Percentiles rank a stretch among this genome's conserved stretches.
These are phyloP conservation scores for Platygyra sinensis DNA, from an alignment of 64 coral and sea anemone species.

Conservation along the genomic window DNA sequence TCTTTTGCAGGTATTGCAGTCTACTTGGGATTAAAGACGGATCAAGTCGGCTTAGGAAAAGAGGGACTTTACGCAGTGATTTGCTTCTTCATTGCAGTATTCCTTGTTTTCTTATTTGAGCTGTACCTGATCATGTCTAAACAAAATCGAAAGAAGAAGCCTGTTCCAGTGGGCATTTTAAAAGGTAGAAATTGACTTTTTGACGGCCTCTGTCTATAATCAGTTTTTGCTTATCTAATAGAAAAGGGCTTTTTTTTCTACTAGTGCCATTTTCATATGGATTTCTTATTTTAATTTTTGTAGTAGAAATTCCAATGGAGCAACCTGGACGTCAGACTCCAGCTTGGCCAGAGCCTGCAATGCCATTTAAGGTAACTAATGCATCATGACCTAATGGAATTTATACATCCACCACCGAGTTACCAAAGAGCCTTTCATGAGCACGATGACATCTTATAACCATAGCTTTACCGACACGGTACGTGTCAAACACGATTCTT, in stretches of 20 bases:
- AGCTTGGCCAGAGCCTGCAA: neutral
- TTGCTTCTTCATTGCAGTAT: neutral
- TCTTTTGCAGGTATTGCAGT: constrained; percentile 10
- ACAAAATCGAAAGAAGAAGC: neutral
- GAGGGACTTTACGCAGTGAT: neutral
- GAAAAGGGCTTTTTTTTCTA: too few species aligned
- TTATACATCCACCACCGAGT: too few species aligned
- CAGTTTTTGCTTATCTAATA: too few species aligned
- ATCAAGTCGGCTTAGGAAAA: neutral
- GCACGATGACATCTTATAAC: too few species aligned
- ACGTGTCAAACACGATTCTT: too few species aligned
- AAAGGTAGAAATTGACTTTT: neutral
- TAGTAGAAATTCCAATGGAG: constrained; percentile 4
- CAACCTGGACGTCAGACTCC: neutral
- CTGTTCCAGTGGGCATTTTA: neutral
- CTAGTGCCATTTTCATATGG: too few species aligned
- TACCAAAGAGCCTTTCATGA: too few species aligned
- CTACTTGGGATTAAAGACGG: neutral
- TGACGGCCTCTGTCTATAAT: too few species aligned
- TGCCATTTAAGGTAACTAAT: neutral
- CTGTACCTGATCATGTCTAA: constrained; percentile 3
- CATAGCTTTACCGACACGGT: too few species aligned
- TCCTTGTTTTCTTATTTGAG: constrained; percentile 14
- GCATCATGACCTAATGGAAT: too few species aligned
- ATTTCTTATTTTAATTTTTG: too few species aligned